These are phyloP conservation scores for Microplitis deprimator DNA, from an alignment of 2,888 invertebrate genomes.

Conservation along the genomic window DNA sequence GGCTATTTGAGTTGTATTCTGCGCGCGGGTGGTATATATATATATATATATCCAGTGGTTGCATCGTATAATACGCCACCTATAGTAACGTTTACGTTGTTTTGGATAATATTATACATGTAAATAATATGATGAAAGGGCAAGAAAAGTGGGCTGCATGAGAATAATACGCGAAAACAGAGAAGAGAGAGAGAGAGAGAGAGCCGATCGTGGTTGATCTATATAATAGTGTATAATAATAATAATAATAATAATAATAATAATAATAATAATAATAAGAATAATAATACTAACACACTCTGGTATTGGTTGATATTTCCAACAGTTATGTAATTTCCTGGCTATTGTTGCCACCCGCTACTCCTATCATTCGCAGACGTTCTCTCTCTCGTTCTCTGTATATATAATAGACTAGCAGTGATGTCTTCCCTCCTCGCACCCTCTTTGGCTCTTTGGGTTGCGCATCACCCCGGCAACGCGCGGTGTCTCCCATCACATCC, in stretches of 20 bases:
- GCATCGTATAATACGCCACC: slow-evolving; percentile 68
- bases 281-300: slow-evolving; percentile 42
- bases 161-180: background rate
- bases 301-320: slow-evolving; percentile 72
- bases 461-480: slow-evolving; percentile 46
- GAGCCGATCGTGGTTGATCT: slow-evolving; percentile 24
- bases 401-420: slow-evolving; percentile 2
- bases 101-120: too few species aligned
- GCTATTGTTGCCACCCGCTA: slow-evolving; percentile 68
- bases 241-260: background rate
- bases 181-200: slow-evolving; percentile 25
- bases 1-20: slow-evolving; percentile 69
- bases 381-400: slow-evolving; percentile 41
- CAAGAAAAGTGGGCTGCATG: slow-evolving; percentile 17
- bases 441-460: slow-evolving; percentile 28
- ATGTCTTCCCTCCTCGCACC: slow-evolving; percentile 38
- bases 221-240: background rate
- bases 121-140: slow-evolving; percentile 64
- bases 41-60: too few species aligned
- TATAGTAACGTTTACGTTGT: slow-evolving; percentile 41
- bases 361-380: slow-evolving; percentile 66
- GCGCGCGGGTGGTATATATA: slow-evolving; percentile 56
- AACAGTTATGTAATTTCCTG: slow-evolving; percentile 72
- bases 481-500: slow-evolving; percentile 30
- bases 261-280: background rate